These are phyloP conservation scores for Vidua macroura DNA, from an alignment of 2,113 vertebrate species.

Conservation along the genomic window DNA sequence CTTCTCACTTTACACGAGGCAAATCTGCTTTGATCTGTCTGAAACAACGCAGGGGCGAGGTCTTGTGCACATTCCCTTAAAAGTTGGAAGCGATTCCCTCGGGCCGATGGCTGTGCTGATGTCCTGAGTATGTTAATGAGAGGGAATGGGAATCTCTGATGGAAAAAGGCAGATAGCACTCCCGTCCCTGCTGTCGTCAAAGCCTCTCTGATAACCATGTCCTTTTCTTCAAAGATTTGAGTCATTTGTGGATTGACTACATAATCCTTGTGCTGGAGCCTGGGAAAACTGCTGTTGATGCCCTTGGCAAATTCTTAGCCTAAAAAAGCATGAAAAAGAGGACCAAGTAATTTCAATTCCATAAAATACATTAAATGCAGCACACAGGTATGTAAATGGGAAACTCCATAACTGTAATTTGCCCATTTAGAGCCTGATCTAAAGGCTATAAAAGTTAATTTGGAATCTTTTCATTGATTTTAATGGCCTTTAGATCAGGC, in stretches of 20 bases:
- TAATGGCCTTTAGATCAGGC: conserved; percentile 43
- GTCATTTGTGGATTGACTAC: conserved; percentile 44
- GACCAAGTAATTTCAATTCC: conserved; percentile 62
- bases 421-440: conserved; percentile 56
- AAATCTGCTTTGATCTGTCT: neutral
- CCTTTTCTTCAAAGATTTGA: conserved; percentile 13
- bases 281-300: conserved; percentile 61
- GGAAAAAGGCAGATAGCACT: neutral
- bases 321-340: conserved; percentile 60
- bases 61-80: neutral
- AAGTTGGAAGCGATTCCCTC: neutral
- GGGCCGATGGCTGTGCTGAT: neutral
- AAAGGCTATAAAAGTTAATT: conserved; percentile 62
- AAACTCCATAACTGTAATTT: conserved; percentile 58
- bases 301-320: conserved; percentile 57
- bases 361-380: conserved; percentile 53
- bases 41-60: neutral
- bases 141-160: neutral
- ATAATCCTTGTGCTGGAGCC: conserved; percentile 44
- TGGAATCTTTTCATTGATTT: conserved; percentile 64
- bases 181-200: neutral
- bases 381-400: conserved; percentile 64
- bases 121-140: neutral
- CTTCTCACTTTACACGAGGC: neutral
- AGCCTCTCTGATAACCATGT: conserved; percentile 46